These are phyloP conservation scores for Bufotes viridis DNA, from an alignment of 2,797 vertebrate genomes.

Conservation along the genomic window DNA sequence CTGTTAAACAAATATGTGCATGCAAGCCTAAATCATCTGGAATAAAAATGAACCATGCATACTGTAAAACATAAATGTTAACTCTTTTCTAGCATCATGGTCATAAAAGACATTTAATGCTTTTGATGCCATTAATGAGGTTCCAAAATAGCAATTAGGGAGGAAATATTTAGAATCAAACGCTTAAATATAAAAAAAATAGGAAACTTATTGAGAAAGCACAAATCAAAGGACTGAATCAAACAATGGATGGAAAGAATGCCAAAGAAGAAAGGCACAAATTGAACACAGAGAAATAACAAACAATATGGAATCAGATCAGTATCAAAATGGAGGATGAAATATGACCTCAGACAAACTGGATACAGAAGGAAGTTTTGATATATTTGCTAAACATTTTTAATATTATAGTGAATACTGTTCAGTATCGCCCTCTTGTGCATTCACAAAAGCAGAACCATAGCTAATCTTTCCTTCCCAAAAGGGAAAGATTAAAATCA, in stretches of 20 bases:
- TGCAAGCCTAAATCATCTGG: constrained; percentile 36
- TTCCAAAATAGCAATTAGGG: not conserved
- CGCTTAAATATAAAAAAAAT: not conserved
- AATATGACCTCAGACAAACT: not conserved
- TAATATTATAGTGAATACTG: not conserved
- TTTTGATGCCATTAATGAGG: not conserved
- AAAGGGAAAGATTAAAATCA: no score
- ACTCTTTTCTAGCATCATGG: not conserved
- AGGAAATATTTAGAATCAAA: not conserved
- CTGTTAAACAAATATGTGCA: constrained; percentile 48
- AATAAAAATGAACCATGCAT: constrained; percentile 19
- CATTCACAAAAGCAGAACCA: not conserved
- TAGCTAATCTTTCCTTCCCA: no score
- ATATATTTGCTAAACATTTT: not conserved
- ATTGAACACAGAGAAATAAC: not conserved
- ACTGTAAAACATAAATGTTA: not conserved
- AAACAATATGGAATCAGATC: not conserved
- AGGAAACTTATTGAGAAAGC: not conserved
- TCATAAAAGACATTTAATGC: not conserved
- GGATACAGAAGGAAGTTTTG: not conserved
- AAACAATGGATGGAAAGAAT: not conserved
- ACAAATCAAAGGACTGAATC: not conserved
- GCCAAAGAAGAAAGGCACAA: not conserved
- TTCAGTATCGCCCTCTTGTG: not conserved
- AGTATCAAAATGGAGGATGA: not conserved